Percentiles rank a stretch among this genome's conserved stretches.
phyloP scores from a whole-genome alignment of 1,140 invertebrate species.

The Philotrypesis tridentata region DNA sequence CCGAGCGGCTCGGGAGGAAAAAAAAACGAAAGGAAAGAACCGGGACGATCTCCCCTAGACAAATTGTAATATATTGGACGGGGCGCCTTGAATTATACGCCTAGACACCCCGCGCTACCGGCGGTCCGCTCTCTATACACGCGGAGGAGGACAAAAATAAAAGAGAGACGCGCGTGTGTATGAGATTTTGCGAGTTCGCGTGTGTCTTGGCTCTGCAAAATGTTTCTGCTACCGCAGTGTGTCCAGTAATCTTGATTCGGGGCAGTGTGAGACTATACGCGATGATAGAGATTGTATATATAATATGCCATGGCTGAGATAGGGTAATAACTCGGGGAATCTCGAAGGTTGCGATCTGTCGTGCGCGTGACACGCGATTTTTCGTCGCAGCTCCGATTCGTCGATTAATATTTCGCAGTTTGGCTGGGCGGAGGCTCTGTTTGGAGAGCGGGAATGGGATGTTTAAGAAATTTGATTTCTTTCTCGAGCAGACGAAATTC shows the following conservation, averaged over 20 bases:
- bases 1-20: slow-evolving; percentile 20
- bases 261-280: neutral
- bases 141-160: neutral
- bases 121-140: neutral
- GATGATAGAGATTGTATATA: slow-evolving; percentile 12
- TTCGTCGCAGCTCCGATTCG: neutral
- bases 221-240: neutral
- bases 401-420: slow-evolving; percentile 34
- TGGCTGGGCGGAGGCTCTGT: slow-evolving; percentile 37
- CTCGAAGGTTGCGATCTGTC: neutral
- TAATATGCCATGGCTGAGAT: slow-evolving; percentile 5
- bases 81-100: slow-evolving; percentile 60
- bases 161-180: neutral
- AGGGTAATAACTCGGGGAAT: slow-evolving; percentile 26
- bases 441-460: too few species aligned
- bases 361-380: neutral
- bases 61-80: slow-evolving; percentile 72
- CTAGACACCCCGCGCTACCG: slow-evolving; percentile 51
- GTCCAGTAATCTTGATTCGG: slow-evolving; percentile 23
- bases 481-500: too few species aligned
- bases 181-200: neutral
- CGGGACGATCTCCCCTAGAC: slow-evolving; percentile 65
- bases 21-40: slow-evolving; percentile 25
- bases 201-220: neutral
- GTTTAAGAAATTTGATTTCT: too few species aligned